Conservation (phyloP, 2,113 vertebrate species). For the Scytalopus superciliaris region DNA sequence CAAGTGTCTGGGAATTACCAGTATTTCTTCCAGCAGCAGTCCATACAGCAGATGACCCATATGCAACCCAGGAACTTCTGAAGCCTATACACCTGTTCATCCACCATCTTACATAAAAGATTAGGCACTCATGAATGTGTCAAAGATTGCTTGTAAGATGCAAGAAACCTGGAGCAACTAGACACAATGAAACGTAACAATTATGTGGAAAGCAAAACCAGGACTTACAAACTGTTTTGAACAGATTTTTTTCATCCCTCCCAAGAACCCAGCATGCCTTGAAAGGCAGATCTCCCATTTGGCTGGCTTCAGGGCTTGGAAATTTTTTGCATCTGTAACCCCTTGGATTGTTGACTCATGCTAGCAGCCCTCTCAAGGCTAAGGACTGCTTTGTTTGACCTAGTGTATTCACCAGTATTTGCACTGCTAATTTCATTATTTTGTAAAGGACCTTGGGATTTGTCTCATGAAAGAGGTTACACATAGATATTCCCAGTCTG, state of each 20-base stretch:
- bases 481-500: not conserved
- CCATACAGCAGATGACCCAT: not conserved
- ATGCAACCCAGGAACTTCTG: not conserved
- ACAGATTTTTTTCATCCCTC: not conserved
- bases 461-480: not conserved
- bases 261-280: not conserved
- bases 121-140: not conserved
- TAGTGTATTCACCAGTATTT: slow-evolving; percentile 31
- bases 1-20: not conserved
- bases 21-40: not conserved
- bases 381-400: slow-evolving; percentile 22
- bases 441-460: not conserved
- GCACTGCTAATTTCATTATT: slow-evolving; percentile 44
- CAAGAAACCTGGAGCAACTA: not conserved
- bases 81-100: not conserved
- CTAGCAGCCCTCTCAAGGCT: not conserved
- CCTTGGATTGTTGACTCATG: not conserved
- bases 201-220: not conserved
- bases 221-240: not conserved
- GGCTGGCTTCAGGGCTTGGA: not conserved
- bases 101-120: not conserved
- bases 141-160: not conserved
- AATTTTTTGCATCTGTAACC: slow-evolving; percentile 6
- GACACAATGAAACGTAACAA: not conserved
- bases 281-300: not conserved